Evolutionary conservation across 2,113 vertebrate species (phyloP).

Genomic region (Pygoscelis antarcticus): DNA sequence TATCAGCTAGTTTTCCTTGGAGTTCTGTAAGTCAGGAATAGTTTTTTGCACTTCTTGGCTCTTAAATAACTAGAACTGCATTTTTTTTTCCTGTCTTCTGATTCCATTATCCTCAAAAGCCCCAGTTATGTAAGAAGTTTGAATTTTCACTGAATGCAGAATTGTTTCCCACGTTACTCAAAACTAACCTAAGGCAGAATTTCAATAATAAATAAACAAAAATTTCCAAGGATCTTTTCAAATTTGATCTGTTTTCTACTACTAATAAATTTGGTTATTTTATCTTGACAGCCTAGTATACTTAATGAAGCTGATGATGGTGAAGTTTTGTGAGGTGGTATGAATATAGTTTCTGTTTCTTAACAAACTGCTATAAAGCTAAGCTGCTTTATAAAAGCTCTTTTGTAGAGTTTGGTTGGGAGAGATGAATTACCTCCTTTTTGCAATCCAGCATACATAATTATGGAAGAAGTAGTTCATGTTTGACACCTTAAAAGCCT

Average conservation of each 20-base stretch:
- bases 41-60: background rate
- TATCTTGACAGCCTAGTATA: background rate
- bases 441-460: background rate
- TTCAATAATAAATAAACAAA: background rate
- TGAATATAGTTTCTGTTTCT: background rate
- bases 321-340: background rate
- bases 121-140: background rate
- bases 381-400: background rate
- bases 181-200: background rate
- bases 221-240: background rate
- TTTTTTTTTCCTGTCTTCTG: background rate
- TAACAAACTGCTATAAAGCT: background rate
- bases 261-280: background rate
- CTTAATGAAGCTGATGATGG: background rate
- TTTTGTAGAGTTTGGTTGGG: background rate
- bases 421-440: background rate
- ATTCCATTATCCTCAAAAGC: background rate
- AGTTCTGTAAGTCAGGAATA: background rate
- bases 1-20: background rate
- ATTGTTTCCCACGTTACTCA: background rate
- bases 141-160: background rate
- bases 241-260: background rate
- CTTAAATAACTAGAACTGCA: background rate
- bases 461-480: background rate
- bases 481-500: background rate